Percentiles rank a stretch among this genome's conserved stretches.
Conservation (phyloP, 1,140 invertebrate species). For the Argopecten irradians region DNA sequence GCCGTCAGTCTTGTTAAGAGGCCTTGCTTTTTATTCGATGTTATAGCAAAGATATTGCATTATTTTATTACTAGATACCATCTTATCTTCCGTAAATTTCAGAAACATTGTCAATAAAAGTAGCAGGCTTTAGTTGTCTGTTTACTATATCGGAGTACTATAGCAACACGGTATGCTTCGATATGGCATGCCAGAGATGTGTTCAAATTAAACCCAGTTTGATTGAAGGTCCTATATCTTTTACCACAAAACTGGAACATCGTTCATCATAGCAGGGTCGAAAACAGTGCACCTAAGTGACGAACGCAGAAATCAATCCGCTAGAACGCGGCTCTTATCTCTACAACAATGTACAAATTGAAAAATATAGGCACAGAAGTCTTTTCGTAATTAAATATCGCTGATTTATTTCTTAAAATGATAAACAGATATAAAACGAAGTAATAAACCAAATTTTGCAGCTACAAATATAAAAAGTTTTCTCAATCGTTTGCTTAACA, state of each 20-base stretch:
- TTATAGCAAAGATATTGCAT: conserved; percentile 18
- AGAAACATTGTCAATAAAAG: conserved; percentile 3
- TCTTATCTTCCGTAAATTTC: conserved; percentile 12
- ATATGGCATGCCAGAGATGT: not conserved
- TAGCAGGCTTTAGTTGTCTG: conserved; percentile 11
- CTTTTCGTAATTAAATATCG: too few relatives aligned
- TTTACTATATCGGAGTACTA: not conserved
- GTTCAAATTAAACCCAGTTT: conserved; percentile 18
- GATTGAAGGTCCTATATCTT: not conserved
- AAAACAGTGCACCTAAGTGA: not conserved
- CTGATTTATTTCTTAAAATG: too few relatives aligned
- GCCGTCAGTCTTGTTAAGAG: conserved; percentile 20
- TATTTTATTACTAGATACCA: conserved; percentile 1
- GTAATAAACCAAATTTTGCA: too few relatives aligned
- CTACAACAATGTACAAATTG: too few relatives aligned
- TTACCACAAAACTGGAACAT: not conserved
- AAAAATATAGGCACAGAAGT: too few relatives aligned
- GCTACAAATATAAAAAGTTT: too few relatives aligned
- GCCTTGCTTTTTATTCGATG: not conserved
- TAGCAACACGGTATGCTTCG: conserved; percentile 14
- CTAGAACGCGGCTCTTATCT: not conserved
- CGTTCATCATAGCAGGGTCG: not conserved
- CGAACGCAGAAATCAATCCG: not conserved
- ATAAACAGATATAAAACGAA: too few relatives aligned
- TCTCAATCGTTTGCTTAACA: too few relatives aligned